Conservation (phyloP, 2,113 vertebrate genomes). For the Nematolebias whitei region DNA sequence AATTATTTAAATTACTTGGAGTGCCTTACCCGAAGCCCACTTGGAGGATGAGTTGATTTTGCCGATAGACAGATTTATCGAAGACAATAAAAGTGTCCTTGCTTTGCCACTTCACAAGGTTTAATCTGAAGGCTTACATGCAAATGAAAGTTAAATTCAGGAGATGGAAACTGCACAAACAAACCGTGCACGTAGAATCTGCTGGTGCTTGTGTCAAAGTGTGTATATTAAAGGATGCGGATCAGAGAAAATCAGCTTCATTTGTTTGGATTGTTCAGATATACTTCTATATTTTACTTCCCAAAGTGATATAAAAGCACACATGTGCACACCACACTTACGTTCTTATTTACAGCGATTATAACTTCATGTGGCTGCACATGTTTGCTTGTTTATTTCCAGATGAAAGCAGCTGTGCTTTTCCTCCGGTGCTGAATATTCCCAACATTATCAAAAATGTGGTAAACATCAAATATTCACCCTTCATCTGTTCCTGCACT, state of each 20-base stretch:
- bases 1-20: constrained; percentile 42
- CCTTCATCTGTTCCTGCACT: constrained; percentile 20
- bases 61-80: constrained; percentile 22
- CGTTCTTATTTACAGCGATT: not conserved
- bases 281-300: constrained; percentile 30
- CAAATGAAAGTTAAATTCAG: constrained; percentile 15
- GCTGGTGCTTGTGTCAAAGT: constrained; percentile 6
- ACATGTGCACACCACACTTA: not conserved
- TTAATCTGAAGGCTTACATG: constrained; percentile 17
- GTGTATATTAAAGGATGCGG: constrained; percentile 16
- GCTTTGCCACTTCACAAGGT: constrained; percentile 9
- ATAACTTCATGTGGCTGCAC: not conserved
- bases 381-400: constrained; percentile 29
- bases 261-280: too few species aligned
- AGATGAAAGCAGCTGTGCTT: constrained; percentile 41
- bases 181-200: not conserved
- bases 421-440: constrained; percentile 42
- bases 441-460: constrained; percentile 33
- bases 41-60: constrained; percentile 43
- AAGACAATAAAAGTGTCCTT: constrained; percentile 25
- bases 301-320: constrained; percentile 6
- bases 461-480: constrained; percentile 36
- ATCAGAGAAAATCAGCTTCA: constrained; percentile 15
- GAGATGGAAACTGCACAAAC: constrained; percentile 9
- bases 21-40: constrained; percentile 24